Evolutionary conservation across 1,140 invertebrate species (phyloP).

Genomic region (Dendroctonus ponderosae): DNA sequence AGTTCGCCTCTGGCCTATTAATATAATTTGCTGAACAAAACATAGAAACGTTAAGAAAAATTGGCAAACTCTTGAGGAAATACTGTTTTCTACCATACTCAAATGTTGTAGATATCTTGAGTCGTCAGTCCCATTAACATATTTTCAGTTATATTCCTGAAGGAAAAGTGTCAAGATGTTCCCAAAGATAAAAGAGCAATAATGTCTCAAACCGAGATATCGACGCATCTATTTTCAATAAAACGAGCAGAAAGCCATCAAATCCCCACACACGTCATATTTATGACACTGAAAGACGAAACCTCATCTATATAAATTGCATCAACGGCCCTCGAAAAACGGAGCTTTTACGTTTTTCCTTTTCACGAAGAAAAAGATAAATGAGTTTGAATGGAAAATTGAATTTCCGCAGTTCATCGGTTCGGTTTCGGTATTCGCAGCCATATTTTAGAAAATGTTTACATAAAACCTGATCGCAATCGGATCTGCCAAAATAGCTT

Average conservation of each 20-base stretch:
- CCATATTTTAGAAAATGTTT: conserved; percentile 45
- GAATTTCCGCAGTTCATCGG: conserved; percentile 58
- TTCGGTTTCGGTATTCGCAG: conserved; percentile 51
- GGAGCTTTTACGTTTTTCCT: conserved; percentile 22
- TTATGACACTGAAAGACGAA: conserved; percentile 30
- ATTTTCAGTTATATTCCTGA: no score
- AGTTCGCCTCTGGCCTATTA: no score
- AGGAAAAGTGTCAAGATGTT: no score
- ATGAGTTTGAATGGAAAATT: conserved; percentile 59
- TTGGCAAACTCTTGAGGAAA: no score
- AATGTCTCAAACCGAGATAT: conserved; percentile 1
- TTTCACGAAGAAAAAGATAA: conserved; percentile 43
- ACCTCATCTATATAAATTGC: conserved; percentile 36
- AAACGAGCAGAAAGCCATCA: conserved; percentile 25
- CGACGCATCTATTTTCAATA: conserved; percentile 28
- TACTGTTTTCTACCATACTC: no score
- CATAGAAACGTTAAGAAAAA: no score
- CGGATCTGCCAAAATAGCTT: conserved; percentile 40
- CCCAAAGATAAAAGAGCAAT: conserved; percentile 4
- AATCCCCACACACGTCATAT: conserved; percentile 31
- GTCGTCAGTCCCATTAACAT: no score
- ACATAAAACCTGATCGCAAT: conserved; percentile 45
- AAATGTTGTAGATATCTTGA: no score
- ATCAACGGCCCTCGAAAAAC: conserved; percentile 15
- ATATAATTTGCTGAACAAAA: no score